Conservation (phyloP, 2,797 vertebrate genomes). For the Helarctos malayanus region DNA sequence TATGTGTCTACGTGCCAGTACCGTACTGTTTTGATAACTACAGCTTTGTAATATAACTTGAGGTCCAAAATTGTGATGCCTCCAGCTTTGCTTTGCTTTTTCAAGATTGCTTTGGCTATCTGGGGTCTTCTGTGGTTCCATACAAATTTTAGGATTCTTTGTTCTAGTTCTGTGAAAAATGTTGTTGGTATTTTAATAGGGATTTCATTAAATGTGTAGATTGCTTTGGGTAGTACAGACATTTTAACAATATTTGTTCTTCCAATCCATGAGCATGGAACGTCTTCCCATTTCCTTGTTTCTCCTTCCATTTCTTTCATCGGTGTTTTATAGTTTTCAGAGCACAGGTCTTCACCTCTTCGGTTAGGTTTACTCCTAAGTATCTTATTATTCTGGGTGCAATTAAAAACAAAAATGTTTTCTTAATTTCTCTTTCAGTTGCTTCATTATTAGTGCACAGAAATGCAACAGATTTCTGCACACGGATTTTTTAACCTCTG, state of each 20-base stretch:
- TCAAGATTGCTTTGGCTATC: neutral
- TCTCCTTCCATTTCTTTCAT: neutral
- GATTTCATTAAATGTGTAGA: neutral
- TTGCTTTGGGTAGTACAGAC: neutral
- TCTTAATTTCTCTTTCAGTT: neutral
- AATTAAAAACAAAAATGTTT: neutral
- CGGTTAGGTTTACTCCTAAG: neutral
- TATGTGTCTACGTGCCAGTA: neutral
- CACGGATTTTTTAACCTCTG: neutral
- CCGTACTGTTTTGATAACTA: neutral
- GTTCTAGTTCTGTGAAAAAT: neutral
- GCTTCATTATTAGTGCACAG: neutral
- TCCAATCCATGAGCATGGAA: neutral
- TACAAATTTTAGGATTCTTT: neutral
- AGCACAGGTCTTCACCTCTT: neutral
- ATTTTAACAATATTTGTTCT: neutral
- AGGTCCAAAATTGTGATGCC: neutral
- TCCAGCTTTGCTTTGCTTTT: neutral
- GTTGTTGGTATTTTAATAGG: neutral
- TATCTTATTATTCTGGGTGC: neutral
- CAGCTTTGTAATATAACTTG: neutral
- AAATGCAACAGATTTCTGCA: neutral
- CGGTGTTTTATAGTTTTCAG: neutral
- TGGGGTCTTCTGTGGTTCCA: neutral
- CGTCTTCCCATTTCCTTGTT: neutral